phyloP scores from a whole-genome alignment of 2,113 vertebrate species.

The Pelmatolapia mariae region DNA sequence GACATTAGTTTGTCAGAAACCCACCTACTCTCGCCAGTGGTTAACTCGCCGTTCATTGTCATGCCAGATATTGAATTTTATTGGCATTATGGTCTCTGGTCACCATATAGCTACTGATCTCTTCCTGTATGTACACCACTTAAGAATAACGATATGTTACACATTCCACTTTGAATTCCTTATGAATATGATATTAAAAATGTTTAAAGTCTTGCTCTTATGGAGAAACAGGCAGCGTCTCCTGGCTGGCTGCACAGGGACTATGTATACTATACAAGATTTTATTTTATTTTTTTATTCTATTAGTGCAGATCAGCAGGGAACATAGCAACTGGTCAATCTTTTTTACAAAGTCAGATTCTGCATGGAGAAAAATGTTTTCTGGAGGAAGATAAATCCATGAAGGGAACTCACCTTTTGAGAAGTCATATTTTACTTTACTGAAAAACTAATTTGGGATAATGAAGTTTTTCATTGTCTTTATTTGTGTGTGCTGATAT shows the following conservation, averaged over 20 bases:
- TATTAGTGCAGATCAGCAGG: neutral
- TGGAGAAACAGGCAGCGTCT: neutral
- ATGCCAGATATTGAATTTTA: neutral
- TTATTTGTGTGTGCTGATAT: neutral
- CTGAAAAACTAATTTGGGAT: neutral
- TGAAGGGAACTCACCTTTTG: neutral
- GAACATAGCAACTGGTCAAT: neutral
- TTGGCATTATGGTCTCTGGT: neutral
- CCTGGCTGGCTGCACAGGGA: neutral
- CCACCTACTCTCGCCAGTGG: neutral
- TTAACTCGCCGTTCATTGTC: neutral
- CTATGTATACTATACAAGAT: neutral
- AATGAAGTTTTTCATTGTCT: neutral
- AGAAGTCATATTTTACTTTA: neutral
- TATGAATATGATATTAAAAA: neutral
- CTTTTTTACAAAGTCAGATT: neutral
- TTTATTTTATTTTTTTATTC: fast-evolving
- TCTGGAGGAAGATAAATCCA: neutral
- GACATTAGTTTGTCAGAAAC: neutral
- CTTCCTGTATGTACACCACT: neutral
- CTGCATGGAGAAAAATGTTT: neutral
- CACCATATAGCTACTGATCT: neutral
- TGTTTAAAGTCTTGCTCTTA: neutral
- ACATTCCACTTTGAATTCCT: neutral
- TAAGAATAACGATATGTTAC: neutral